A percentile compares a stretch with the other conserved stretches of the same genome.
These are phyloP conservation scores for Syngnathus acus DNA, from an alignment of 2,797 vertebrate genomes.

Conservation along the genomic window DNA sequence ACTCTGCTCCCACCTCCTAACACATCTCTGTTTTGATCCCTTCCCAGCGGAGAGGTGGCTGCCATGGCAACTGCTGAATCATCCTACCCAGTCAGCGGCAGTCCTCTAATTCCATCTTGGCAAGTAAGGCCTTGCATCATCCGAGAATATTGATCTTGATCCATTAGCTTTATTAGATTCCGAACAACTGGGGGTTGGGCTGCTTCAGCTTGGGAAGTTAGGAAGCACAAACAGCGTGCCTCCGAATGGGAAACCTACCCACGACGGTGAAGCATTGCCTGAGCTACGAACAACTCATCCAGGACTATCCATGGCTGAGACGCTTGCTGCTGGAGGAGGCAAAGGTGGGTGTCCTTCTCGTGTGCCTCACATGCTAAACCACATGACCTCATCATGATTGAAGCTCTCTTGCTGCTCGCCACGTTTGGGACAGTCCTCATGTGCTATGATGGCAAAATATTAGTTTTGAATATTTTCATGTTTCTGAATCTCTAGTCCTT, in stretches of 20 bases:
- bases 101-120: conserved; percentile 32
- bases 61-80: conserved; percentile 73
- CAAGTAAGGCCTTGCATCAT: conserved; percentile 25
- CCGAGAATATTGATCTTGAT: conserved; percentile 21
- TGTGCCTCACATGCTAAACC: conserved; percentile 46
- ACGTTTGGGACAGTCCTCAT: conserved; percentile 22
- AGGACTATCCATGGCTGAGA: conserved; percentile 77
- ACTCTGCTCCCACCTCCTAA: neutral
- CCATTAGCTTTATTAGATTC: conserved; percentile 9
- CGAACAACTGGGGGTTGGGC: conserved; percentile 6
- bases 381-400: conserved; percentile 44
- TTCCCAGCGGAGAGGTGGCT: conserved; percentile 55
- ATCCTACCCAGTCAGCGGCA: conserved; percentile 31
- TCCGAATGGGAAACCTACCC: conserved; percentile 81
- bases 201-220: conserved; percentile 12
- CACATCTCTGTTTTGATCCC: conserved; percentile 23
- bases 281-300: conserved; percentile 80
- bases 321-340: conserved; percentile 62
- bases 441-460: neutral
- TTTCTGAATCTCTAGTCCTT: neutral
- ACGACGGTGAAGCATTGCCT: conserved; percentile 85
- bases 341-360: conserved; percentile 68
- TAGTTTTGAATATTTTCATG: neutral
- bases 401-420: conserved; percentile 24
- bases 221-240: conserved; percentile 22